These are phyloP conservation scores for Diaphora mendica DNA, from an alignment of 2,888 invertebrate species.

Conservation along the genomic window DNA sequence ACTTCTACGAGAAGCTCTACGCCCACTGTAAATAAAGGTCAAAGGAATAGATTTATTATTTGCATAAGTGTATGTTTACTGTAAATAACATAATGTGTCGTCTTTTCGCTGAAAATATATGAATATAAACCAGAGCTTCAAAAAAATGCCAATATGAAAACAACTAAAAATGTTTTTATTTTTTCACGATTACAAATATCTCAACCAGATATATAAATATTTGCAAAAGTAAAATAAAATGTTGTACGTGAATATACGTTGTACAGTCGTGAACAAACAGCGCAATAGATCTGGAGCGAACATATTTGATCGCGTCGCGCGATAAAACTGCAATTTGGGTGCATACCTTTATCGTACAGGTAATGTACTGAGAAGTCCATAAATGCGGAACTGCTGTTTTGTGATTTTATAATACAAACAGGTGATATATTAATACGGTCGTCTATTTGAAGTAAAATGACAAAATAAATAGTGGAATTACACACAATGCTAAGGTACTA, in stretches of 20 bases:
- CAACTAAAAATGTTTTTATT: too few species aligned
- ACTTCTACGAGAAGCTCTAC: slow-evolving; percentile 10
- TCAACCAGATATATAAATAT: not conserved
- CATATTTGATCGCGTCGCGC: slow-evolving; percentile 62
- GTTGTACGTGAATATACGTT: slow-evolving; percentile 4
- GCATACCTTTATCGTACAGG: slow-evolving; percentile 56
- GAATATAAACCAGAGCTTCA: not conserved
- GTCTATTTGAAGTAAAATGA: not conserved
- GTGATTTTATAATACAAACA: not conserved
- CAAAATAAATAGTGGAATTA: not conserved
- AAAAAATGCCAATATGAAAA: not conserved
- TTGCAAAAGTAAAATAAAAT: not conserved
- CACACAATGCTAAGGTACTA: too few species aligned
- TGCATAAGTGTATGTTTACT: not conserved
- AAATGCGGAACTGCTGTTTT: slow-evolving; percentile 7
- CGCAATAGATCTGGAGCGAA: slow-evolving; percentile 63
- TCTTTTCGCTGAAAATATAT: not conserved
- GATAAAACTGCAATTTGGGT: slow-evolving; percentile 78
- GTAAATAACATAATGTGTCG: not conserved
- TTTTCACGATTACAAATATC: not conserved
- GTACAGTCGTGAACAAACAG: slow-evolving; percentile 21
- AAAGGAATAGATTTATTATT: not conserved
- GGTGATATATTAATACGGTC: not conserved
- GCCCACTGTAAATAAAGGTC: not conserved
- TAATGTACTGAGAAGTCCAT: slow-evolving; percentile 33